A percentile compares a stretch with the other conserved stretches of the same genome.
Evolutionary conservation across 2,113 vertebrate genomes (phyloP).

Genomic region (Mirza zaza): DNA sequence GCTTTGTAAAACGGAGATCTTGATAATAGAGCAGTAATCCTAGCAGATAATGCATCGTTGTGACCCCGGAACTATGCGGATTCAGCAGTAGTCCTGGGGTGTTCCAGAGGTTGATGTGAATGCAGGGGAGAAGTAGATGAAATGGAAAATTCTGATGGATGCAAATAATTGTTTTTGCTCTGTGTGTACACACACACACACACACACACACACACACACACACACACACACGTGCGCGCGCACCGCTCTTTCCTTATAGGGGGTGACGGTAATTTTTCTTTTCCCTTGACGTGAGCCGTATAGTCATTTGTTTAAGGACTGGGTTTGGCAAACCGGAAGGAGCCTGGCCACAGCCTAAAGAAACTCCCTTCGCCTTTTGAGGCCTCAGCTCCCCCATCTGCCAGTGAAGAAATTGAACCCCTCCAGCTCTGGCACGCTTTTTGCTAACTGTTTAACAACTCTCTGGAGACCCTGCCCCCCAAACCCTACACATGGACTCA

Average conservation of each 20-base stretch:
- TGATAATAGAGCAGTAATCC: not conserved
- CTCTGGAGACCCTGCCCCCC: too few relatives aligned
- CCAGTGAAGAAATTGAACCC: not conserved
- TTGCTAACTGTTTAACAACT: not conserved
- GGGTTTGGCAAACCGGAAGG: not conserved
- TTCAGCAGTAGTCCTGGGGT: not conserved
- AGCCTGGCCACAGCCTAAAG: not conserved
- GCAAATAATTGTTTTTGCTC: not conserved
- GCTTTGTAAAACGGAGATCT: too few relatives aligned
- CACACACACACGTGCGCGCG: fast-evolving
- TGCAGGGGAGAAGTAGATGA: not conserved
- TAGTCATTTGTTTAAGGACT: not conserved
- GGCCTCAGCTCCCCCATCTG: not conserved
- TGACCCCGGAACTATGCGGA: fast-evolving
- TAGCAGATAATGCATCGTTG: too few relatives aligned
- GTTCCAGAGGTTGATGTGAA: not conserved
- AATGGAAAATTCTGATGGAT: not conserved
- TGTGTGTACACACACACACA: too few relatives aligned
- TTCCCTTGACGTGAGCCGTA: not conserved
- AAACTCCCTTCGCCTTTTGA: not conserved
- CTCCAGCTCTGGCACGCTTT: not conserved
- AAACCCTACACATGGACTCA: fast-evolving
- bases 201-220: too few relatives aligned
- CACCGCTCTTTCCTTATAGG: not conserved
- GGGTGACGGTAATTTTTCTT: not conserved